phyloP scores from a whole-genome alignment of 2,113 vertebrate species.

The Ammospiza caudacuta region DNA sequence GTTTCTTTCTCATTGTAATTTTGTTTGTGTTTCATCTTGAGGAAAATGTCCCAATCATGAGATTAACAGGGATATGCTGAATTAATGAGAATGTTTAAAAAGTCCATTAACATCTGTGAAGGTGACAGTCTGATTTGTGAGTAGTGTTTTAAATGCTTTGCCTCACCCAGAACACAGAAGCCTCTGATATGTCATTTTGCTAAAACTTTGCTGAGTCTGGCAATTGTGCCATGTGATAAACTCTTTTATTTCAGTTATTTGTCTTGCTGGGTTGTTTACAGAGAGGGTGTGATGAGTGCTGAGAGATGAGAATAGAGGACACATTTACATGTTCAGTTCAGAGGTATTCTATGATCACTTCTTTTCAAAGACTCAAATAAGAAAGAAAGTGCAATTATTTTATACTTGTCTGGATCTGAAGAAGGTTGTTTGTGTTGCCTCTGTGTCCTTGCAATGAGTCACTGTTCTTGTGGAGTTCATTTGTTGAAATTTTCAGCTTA shows the following conservation, averaged over 20 bases:
- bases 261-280: constrained; percentile 5
- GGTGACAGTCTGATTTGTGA: neutral
- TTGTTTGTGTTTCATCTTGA: constrained; percentile 21
- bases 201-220: constrained; percentile 16
- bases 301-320: neutral
- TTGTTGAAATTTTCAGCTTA: neutral
- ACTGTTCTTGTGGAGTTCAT: neutral
- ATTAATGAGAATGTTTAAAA: neutral
- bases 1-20: constrained; percentile 12
- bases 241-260: constrained; percentile 17
- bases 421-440: neutral
- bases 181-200: constrained; percentile 3
- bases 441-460: neutral
- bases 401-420: constrained; percentile 11
- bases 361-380: neutral
- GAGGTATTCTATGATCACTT: neutral
- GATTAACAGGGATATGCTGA: constrained; percentile 23
- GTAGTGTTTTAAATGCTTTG: neutral
- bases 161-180: neutral
- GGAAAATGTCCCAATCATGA: neutral
- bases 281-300: constrained; percentile 49
- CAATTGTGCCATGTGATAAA: neutral
- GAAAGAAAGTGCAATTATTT: neutral
- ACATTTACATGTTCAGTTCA: neutral
- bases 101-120: neutral